Evolutionary conservation across 2,888 invertebrate genomes (phyloP).

Genomic region (Pollenia griseotomentosa): DNA sequence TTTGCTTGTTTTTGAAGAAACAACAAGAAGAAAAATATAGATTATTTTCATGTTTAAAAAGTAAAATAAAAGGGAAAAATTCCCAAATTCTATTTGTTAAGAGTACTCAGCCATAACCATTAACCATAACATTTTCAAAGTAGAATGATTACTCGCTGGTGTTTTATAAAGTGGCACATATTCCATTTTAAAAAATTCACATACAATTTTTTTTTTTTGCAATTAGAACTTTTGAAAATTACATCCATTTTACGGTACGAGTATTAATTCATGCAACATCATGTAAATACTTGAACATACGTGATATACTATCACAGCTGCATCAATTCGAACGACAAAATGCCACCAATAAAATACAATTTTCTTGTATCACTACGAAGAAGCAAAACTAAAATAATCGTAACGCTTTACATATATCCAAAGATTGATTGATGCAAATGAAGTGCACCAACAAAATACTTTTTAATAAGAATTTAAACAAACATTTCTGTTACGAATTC

Average conservation of each 20-base stretch:
- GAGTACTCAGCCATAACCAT: no score
- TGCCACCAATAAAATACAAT: conserved; percentile 33
- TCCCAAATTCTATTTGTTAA: no score
- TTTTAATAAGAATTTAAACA: conserved; percentile 58
- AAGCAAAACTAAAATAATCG: conserved; percentile 54
- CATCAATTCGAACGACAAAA: conserved; percentile 56
- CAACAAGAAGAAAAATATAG: no score
- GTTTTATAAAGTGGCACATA: background rate
- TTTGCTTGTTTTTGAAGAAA: no score
- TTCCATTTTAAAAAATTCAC: no score
- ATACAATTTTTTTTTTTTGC: no score
- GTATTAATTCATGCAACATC: conserved; percentile 13
- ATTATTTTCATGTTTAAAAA: no score
- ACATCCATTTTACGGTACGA: conserved; percentile 50
- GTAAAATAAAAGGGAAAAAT: no score
- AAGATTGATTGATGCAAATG: conserved; percentile 76
- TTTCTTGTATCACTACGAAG: background rate
- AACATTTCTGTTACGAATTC: conserved; percentile 14
- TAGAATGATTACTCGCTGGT: no score
- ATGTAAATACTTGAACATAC: conserved; percentile 25
- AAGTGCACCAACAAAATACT: conserved; percentile 72
- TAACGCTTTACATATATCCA: conserved; percentile 70
- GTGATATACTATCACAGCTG: conserved; percentile 74
- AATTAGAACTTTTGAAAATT: background rate
- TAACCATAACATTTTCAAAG: no score